Conservation (phyloP, 2,888 invertebrate genomes). For the Polymixis flavicincta region DNA sequence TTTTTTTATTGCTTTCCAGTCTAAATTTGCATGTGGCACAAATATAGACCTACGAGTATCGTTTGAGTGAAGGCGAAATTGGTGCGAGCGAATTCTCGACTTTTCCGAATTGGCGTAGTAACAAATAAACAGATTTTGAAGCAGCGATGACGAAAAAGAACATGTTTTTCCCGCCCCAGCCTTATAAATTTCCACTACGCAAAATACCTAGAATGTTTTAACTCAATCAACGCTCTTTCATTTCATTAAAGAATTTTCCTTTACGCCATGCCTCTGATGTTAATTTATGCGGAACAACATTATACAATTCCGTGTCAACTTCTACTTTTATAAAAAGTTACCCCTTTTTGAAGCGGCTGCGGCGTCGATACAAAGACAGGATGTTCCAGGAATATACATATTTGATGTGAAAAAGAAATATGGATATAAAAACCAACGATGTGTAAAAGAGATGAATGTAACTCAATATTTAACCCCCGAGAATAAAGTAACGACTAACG, state of each 20-base stretch:
- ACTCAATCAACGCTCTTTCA: conserved; percentile 29
- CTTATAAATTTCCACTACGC: conserved; percentile 5
- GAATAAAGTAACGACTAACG: conserved; percentile 58
- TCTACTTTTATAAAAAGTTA: conserved; percentile 31
- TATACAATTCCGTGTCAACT: conserved; percentile 49
- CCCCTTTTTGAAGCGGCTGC: conserved; percentile 13
- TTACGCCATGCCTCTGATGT: conserved; percentile 24
- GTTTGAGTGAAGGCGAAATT: background rate
- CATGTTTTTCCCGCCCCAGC: background rate
- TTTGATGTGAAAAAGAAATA: conserved; percentile 41
- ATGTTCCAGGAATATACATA: conserved; percentile 27
- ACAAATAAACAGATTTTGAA: background rate
- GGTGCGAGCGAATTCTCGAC: background rate
- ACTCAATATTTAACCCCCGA: conserved; percentile 52
- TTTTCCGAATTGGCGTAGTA: background rate
- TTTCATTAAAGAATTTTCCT: conserved; percentile 41
- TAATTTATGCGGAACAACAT: conserved; percentile 44
- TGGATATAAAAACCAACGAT: conserved; percentile 15
- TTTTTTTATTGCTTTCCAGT: too few relatives aligned
- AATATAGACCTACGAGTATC: background rate
- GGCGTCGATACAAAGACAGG: conserved; percentile 17
- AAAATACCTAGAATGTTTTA: conserved; percentile 11
- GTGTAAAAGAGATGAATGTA: conserved; percentile 45
- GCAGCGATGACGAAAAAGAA: background rate
- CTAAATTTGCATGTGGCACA: background rate